Conservation (phyloP, 53 echinoderm and acorn worm species). For the Henricia sp. region DNA sequence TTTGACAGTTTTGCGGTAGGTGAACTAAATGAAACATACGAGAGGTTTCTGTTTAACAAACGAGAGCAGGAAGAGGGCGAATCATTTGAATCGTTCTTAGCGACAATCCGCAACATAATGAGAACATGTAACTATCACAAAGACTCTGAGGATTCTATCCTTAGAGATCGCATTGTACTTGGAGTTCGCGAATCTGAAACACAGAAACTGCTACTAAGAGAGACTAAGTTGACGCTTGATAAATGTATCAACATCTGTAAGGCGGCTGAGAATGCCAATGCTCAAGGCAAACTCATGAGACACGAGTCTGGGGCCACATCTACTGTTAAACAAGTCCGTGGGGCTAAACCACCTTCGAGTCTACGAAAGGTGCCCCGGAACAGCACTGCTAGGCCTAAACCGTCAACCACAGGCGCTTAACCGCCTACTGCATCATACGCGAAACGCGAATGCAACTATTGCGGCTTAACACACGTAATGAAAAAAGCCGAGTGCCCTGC, state of each 20-base stretch:
- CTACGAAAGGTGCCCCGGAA: background rate
- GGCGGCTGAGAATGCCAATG: slow-evolving; percentile 18
- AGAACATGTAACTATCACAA: slow-evolving; percentile 9
- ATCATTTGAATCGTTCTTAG: slow-evolving; percentile 9
- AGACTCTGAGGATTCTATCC: slow-evolving; percentile 9
- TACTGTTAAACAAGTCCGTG: slow-evolving; percentile 3
- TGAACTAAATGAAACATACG: slow-evolving; percentile 30
- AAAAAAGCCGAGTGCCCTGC: slow-evolving; percentile 59
- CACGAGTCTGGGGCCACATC: background rate
- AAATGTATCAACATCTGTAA: slow-evolving; percentile 38
- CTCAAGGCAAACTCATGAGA: slow-evolving; percentile 4
- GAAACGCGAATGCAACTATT: slow-evolving; percentile 44
- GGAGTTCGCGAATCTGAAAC: background rate
- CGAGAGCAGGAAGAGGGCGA: slow-evolving; percentile 11
- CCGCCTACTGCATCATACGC: background rate
- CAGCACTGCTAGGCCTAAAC: background rate
- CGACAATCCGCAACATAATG: background rate
- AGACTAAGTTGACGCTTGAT: slow-evolving; percentile 20
- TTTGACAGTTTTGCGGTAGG: slow-evolving; percentile 25
- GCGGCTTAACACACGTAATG: slow-evolving; percentile 30
- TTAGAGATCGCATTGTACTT: slow-evolving; percentile 35
- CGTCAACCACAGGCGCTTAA: background rate
- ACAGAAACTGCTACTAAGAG: slow-evolving; percentile 20
- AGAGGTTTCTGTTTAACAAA: slow-evolving; percentile 36
- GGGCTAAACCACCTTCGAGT: background rate